Percentiles rank a stretch among this genome's conserved stretches.
These are phyloP conservation scores for Callorhinus ursinus DNA, from an alignment of 2,113 vertebrate genomes.

Conservation along the genomic window DNA sequence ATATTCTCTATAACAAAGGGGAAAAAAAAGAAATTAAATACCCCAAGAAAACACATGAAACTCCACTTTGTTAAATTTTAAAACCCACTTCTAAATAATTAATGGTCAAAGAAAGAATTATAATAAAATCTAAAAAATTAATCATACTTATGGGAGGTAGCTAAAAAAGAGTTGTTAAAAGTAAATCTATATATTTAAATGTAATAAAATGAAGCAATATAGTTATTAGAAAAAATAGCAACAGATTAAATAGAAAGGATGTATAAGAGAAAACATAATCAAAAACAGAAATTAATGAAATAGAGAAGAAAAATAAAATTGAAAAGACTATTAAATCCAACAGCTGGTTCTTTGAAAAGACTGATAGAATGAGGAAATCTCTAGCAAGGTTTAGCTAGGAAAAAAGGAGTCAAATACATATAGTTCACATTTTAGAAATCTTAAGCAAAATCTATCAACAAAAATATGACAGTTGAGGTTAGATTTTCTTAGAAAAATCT, in stretches of 20 bases:
- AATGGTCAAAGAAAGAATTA: not conserved
- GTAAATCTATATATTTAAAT: not conserved
- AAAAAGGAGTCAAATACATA: not conserved
- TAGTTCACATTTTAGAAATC: not conserved
- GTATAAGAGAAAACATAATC: not conserved
- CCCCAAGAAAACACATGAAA: not conserved
- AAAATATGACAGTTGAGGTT: not conserved
- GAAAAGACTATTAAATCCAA: not conserved
- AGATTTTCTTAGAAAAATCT: not conserved
- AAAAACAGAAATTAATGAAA: not conserved
- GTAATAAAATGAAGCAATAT: not conserved
- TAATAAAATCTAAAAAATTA: not conserved
- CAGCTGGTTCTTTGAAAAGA: not conserved
- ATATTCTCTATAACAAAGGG: not conserved
- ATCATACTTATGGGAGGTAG: not conserved
- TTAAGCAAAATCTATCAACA: not conserved
- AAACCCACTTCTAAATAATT: constrained; percentile 3
- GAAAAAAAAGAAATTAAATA: not conserved
- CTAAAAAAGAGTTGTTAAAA: not conserved
- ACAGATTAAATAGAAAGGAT: not conserved
- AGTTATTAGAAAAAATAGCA: not conserved
- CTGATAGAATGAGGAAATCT: not conserved
- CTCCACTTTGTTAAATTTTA: not conserved
- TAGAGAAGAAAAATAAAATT: not conserved
- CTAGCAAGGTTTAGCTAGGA: not conserved